phyloP scores from a whole-genome alignment of 2,113 vertebrate genomes.

The Psephotus haematonotus region DNA sequence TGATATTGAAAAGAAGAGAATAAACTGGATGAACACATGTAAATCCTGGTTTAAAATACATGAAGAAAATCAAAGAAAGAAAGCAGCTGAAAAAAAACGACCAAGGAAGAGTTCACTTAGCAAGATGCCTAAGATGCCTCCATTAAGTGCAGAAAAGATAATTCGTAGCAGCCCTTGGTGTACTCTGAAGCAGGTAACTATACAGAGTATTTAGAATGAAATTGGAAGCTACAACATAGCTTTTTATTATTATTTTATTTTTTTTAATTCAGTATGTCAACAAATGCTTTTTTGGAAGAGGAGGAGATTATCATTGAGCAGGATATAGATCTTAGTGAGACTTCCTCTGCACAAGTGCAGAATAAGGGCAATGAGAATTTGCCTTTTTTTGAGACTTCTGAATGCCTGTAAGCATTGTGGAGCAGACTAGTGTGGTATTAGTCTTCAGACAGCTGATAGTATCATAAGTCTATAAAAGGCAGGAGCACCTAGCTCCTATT shows the following conservation, averaged over 20 bases:
- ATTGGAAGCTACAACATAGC: not conserved
- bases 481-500: not conserved
- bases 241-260: not conserved
- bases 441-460: not conserved
- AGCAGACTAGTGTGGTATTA: not conserved
- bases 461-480: not conserved
- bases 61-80: conserved; percentile 76
- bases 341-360: not conserved
- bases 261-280: not conserved
- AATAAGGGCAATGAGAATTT: not conserved
- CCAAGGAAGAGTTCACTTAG: conserved; percentile 41
- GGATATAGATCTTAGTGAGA: not conserved
- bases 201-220: not conserved
- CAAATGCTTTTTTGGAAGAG: not conserved
- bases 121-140: conserved; percentile 70
- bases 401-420: not conserved
- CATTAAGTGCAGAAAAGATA: conserved; percentile 75
- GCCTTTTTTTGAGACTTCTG: not conserved
- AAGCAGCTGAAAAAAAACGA: conserved; percentile 45
- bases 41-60: conserved; percentile 82
- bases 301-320: not conserved
- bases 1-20: conserved; percentile 79
- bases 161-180: conserved; percentile 74
- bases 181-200: conserved; percentile 83
- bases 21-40: conserved; percentile 84